Conservation (phyloP, 1,140 invertebrate species). For the Cotesia chilonis region DNA sequence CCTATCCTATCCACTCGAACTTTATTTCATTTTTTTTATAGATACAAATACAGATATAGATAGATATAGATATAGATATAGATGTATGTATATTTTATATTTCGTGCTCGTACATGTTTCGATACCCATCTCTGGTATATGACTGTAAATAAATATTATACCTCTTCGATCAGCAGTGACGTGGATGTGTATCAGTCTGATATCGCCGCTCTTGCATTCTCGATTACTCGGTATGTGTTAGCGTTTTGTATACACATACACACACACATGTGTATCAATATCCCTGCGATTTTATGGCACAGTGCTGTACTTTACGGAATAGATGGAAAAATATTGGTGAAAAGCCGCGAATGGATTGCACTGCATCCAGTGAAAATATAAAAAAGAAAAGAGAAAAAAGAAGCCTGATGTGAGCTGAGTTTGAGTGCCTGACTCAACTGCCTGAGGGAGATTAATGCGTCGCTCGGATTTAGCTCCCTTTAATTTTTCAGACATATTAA, state of each 20-base stretch:
- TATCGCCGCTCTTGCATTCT: slow-evolving; percentile 8
- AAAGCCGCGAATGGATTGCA: slow-evolving; percentile 23
- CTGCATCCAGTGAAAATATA: background rate
- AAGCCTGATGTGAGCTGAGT: too few species aligned
- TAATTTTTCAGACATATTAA: slow-evolving; percentile 5
- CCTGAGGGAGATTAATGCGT: slow-evolving; percentile 14
- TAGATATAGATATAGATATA: too few species aligned
- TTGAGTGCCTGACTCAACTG: too few species aligned
- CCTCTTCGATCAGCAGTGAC: slow-evolving; percentile 19
- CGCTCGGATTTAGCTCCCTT: slow-evolving; percentile 12
- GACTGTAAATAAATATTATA: background rate
- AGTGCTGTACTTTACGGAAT: background rate
- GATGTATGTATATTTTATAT: slow-evolving; percentile 16
- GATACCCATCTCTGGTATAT: too few species aligned
- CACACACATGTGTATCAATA: too few species aligned
- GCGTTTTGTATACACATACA: too few species aligned
- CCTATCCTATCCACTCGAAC: slow-evolving; percentile 11
- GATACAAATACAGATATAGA: too few species aligned
- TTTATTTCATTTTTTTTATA: background rate
- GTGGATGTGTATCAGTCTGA: background rate
- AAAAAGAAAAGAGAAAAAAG: background rate
- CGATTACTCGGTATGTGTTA: slow-evolving; percentile 16
- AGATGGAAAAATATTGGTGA: slow-evolving; percentile 27
- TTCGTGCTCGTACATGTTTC: background rate
- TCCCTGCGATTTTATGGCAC: background rate